Percentiles rank a stretch among this genome's conserved stretches.
Evolutionary conservation across 2,113 vertebrate species (phyloP).

Genomic region (Anseranas semipalmata): DNA sequence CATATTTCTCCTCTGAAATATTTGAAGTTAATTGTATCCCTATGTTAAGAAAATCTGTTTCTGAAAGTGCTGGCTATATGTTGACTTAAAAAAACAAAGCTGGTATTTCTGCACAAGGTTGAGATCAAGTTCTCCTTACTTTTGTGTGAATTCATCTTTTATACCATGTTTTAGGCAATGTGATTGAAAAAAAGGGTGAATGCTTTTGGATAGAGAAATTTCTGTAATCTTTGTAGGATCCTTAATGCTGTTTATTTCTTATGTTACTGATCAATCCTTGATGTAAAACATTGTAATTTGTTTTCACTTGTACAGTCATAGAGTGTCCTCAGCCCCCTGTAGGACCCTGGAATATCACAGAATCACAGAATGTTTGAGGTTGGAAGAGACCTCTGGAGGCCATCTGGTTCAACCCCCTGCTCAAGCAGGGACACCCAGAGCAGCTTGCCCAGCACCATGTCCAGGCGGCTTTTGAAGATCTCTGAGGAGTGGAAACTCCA

Average conservation of each 20-base stretch:
- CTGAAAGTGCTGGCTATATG: neutral
- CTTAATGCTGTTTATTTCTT: neutral
- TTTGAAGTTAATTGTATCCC: neutral
- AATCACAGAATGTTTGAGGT: no score
- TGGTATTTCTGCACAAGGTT: neutral
- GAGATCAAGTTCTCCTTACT: neutral
- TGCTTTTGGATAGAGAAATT: neutral
- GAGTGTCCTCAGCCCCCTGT: neutral
- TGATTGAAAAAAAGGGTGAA: neutral
- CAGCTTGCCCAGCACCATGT: no score
- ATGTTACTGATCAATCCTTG: neutral
- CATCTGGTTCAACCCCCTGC: no score
- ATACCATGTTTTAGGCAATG: neutral
- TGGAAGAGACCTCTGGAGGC: no score
- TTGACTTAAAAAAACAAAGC: neutral
- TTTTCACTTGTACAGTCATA: neutral
- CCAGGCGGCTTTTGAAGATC: no score
- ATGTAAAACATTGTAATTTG: no score
- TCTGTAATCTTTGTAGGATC: neutral
- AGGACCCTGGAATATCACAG: neutral
- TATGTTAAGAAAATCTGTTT: neutral
- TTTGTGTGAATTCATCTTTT: neutral
- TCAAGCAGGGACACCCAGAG: no score
- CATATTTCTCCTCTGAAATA: neutral
- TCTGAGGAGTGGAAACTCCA: no score